Evolutionary conservation across 2,888 invertebrate species (phyloP), one percentile per base, ranked within the genome.

Genomic region (Saturnia japonica): DNA sequence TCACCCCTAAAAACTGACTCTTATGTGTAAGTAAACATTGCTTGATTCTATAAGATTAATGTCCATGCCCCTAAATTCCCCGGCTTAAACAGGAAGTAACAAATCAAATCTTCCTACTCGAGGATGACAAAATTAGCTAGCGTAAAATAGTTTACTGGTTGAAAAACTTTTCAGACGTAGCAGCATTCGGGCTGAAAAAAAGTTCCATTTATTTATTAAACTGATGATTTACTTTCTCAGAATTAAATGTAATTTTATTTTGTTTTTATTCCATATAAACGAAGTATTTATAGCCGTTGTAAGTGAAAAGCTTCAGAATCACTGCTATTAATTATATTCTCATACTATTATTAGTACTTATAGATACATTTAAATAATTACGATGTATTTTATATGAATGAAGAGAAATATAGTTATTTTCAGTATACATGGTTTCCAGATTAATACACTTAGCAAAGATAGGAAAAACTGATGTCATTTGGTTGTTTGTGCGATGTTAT

Each of bases 81-180:
- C 40, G 68, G 68, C 72, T 72, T 70, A 70, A 71, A 68, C 75
- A 70, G 77, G 77, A 77, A 75, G 74, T 72, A 71, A 76, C 74
- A 77, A 77, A 76, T 77, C 74, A 75, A 72, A 73, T 47, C 72
- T 71, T n/a, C 71, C 72, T 54, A n/a, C 54, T 40, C 68, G 14
- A 8, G 40, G 34, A 40, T 64, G 64, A 54, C 66, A 67, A 70
- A 70, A 70, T 70, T 70, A 70, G 64, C 47, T 64, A 64, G 69
- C 69, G 69, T 69, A 64, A 64, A 69, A 69, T 69, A 40, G 69
- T 69, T 40, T 64, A 47, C 43, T 62, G 40, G 19, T 64, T 40
- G n/a, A 22, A 64, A n/a, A 64, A 64, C 4, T 34, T 34, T 62
- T 34, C 28, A 62, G 34, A n/a, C 9, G 1, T 22, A 34, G 62